Evolutionary conservation across 2,113 vertebrate species (phyloP), one percentile per base, ranked within the genome.

Genomic region (Lepisosteus oculatus): DNA sequence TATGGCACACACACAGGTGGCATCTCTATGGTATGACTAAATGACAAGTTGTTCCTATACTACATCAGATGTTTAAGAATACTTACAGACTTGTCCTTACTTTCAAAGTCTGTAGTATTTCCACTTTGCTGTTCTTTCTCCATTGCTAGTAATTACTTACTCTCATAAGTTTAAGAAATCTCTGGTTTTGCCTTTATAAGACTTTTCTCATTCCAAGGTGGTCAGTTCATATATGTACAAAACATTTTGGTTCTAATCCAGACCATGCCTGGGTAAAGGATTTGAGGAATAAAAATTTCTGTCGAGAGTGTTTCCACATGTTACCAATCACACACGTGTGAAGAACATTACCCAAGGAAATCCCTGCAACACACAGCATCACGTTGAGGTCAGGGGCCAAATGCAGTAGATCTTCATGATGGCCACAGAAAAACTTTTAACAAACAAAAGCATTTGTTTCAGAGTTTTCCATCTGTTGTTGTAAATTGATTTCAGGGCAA

Each of bases 381-480:
- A 87, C 91, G 87, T 90, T 72, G 3, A 74, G 87, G 88, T 92
- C 88, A 90, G 65, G 79, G 81, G 90, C 84, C 78, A 76, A 78
- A 76, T 43, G 78, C 83, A 79, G 75, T 51, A 59, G 56, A 59
- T 59, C 2, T 14, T 59, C 56, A 59, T 12, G 13, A 12, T 80
- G 83, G 81, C 87, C 85, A 86, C 81, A 76, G 61, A 75, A 79
- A 88, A 90, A 90, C 87, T 85, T 12, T 4, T 59, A 59, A 59
- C n/a, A 59, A 59, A 59, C 47, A 29, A 72, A 77, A 82, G 61
- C 78, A 86, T 86, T 88, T 79, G 78, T 81, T 79, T 85, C 84
- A 87, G 89, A 90, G 88, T 65, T 88, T 80, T 74, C 82, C 85
- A 84, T 85, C 89, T 92, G 89, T 91, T 88, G 86, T 78, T 0